Evolutionary conservation across 2,113 vertebrate genomes (phyloP).

Genomic region (Larimichthys polyactis): DNA sequence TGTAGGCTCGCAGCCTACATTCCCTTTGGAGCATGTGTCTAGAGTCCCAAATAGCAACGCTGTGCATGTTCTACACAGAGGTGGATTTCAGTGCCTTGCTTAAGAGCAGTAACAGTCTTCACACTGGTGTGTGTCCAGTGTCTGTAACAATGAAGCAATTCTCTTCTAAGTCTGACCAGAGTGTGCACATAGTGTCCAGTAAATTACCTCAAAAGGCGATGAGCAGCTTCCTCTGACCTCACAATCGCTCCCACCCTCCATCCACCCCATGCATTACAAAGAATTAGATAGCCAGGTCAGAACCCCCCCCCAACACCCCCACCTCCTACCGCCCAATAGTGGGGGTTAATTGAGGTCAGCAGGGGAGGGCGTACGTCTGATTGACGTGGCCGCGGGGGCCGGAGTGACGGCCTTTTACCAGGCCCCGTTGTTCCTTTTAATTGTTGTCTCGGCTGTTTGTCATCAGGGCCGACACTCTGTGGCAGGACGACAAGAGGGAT

Average conservation of each 20-base stretch:
- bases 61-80: not conserved
- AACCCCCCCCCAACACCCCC: not conserved
- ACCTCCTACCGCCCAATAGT: conserved; percentile 3
- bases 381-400: conserved; percentile 33
- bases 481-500: conserved; percentile 53
- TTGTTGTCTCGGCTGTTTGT: conserved; percentile 74
- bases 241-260: conserved; percentile 13
- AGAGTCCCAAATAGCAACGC: no score
- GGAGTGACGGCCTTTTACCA: conserved; percentile 36
- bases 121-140: not conserved
- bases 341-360: conserved; percentile 80
- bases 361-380: conserved; percentile 40
- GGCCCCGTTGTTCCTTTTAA: conserved; percentile 74
- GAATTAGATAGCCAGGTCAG: conserved; percentile 38
- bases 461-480: conserved; percentile 41
- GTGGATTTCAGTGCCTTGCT: conserved; percentile 2
- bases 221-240: conserved; percentile 35
- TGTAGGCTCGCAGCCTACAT: not conserved
- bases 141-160: not conserved
- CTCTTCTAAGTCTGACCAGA: conserved; percentile 2
- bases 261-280: conserved; percentile 8
- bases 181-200: not conserved
- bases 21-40: no score
- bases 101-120: not conserved
- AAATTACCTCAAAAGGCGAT: conserved; percentile 28